These are phyloP conservation scores for Spilogale gracilis DNA, from an alignment of 2,113 vertebrate genomes.

Conservation along the genomic window DNA sequence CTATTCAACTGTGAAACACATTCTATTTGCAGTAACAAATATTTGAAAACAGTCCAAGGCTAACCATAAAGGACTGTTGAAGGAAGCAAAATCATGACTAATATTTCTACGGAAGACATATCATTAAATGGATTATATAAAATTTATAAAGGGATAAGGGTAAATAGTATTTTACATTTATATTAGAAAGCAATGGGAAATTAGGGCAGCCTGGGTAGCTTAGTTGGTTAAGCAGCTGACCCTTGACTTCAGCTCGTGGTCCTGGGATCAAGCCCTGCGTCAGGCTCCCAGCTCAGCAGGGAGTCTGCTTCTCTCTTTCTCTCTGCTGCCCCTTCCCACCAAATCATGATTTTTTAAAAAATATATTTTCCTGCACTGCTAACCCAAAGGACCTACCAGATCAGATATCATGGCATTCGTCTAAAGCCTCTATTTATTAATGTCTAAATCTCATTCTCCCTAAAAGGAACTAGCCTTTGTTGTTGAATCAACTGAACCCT, in stretches of 20 bases:
- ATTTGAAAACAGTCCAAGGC: neutral
- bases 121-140: neutral
- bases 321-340: neutral
- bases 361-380: neutral
- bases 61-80: rapidly evolving
- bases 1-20: rapidly evolving
- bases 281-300: neutral
- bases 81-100: neutral
- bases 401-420: neutral
- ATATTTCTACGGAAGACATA: neutral
- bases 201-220: neutral
- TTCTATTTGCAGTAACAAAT: rapidly evolving
- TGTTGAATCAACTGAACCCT: neutral
- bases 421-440: neutral
- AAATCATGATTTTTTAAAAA: neutral
- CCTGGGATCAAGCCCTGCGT: neutral
- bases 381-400: neutral
- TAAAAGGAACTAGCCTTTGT: neutral
- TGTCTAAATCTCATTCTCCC: neutral
- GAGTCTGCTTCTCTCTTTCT: neutral
- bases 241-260: neutral
- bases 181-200: neutral
- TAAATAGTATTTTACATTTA: neutral
- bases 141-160: rapidly evolving
- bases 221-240: neutral